Conservation (phyloP, 2,113 vertebrate species). For the Phylloscopus trochiloides region DNA sequence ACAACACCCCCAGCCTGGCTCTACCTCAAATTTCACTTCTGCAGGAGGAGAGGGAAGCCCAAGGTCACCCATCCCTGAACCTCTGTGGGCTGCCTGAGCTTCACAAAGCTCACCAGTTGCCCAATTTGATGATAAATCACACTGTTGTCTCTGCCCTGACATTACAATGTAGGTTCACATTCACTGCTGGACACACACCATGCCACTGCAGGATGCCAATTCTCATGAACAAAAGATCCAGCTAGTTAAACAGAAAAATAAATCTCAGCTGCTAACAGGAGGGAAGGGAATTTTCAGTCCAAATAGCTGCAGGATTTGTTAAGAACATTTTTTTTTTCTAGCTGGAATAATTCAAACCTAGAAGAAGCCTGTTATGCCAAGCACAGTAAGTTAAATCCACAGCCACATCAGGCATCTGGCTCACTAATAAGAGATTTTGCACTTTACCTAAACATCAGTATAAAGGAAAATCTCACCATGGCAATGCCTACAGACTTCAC, state of each 20-base stretch:
- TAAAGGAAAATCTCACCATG: neutral
- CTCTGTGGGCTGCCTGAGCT: neutral
- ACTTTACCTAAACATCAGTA: neutral
- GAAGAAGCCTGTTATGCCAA: neutral
- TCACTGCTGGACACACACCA: neutral
- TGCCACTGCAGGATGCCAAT: constrained; percentile 15
- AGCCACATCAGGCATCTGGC: neutral
- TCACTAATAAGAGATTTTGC: neutral
- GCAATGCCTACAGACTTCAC: neutral
- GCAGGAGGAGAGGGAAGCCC: neutral
- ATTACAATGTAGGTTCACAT: neutral
- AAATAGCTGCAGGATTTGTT: neutral
- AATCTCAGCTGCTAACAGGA: constrained; percentile 28
- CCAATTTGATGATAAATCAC: neutral
- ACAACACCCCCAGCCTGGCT: neutral
- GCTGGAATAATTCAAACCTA: neutral
- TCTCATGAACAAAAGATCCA: constrained; percentile 22
- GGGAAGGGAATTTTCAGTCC: neutral
- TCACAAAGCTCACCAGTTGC: neutral
- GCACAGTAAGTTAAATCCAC: neutral
- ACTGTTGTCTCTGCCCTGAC: neutral
- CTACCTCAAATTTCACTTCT: neutral
- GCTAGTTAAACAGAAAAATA: constrained; percentile 39
- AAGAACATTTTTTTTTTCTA: neutral
- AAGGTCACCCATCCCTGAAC: neutral